Conservation (phyloP, 2,888 invertebrate genomes). For the Eledona agricola region DNA sequence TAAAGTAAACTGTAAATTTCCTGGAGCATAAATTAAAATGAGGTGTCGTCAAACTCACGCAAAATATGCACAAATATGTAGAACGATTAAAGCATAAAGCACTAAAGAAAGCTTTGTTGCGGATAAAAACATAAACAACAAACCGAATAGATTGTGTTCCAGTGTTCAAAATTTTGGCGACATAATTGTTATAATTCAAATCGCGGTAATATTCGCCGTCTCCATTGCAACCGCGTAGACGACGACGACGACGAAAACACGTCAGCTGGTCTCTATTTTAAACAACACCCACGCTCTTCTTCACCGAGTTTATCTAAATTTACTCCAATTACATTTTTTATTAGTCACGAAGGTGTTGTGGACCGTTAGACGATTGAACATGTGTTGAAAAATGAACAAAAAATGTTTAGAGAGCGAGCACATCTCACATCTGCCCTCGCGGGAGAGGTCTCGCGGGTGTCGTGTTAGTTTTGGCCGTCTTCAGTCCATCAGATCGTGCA, state of each 20-base stretch:
- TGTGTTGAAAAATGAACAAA: conserved; percentile 8
- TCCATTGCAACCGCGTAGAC: conserved; percentile 10
- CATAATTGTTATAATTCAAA: conserved; percentile 1
- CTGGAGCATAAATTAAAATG: too few relatives aligned
- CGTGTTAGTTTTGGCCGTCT: background rate
- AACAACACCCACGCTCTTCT: conserved; percentile 37
- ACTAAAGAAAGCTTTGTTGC: too few relatives aligned
- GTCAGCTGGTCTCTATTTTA: conserved; percentile 40
- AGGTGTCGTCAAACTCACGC: too few relatives aligned
- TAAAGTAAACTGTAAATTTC: too few relatives aligned
- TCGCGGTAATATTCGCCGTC: conserved; percentile 3
- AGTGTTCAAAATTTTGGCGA: conserved; percentile 20
- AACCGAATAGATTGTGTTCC: too few relatives aligned
- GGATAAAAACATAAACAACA: too few relatives aligned
- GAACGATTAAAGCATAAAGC: too few relatives aligned
- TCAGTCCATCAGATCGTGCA: too few relatives aligned
- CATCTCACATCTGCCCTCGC: too few relatives aligned
- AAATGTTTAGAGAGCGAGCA: conserved; percentile 6
- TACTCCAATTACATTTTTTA: conserved; percentile 38
- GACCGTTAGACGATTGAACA: conserved; percentile 16
- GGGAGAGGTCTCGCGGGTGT: background rate
- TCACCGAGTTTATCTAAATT: conserved; percentile 33
- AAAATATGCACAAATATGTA: too few relatives aligned
- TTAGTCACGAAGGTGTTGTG: conserved; percentile 12
- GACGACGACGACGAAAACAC: conserved; percentile 27